phyloP scores from a whole-genome alignment of 2,888 invertebrate genomes.

The Meta bourneti region DNA sequence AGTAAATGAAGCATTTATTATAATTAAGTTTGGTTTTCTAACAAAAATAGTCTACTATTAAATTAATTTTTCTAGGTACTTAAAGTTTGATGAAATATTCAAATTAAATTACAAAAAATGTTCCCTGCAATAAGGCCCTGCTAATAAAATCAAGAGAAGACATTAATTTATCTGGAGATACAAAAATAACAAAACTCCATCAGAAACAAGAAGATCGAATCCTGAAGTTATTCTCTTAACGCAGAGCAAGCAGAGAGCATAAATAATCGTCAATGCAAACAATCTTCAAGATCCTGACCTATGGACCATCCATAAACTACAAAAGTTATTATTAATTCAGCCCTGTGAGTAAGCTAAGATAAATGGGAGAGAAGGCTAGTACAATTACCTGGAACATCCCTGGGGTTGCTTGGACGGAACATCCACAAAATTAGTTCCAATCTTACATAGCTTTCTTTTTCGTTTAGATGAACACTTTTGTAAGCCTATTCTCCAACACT shows the following conservation, averaged over 20 bases:
- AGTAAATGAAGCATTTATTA: no score
- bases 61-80: no score
- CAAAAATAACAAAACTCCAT: not conserved
- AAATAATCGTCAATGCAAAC: constrained; percentile 60
- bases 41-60: no score
- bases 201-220: not conserved
- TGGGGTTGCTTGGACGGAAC: constrained; percentile 24
- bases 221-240: not conserved
- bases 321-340: constrained; percentile 74
- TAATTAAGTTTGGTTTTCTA: no score
- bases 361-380: constrained; percentile 60
- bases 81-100: no score
- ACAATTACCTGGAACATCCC: constrained; percentile 67
- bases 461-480: not conserved
- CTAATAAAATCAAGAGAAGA: not conserved
- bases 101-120: no score
- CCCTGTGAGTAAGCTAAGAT: constrained; percentile 55
- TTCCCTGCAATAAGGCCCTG: no score
- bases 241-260: not conserved
- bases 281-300: constrained; percentile 44
- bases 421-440: constrained; percentile 59
- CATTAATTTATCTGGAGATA: not conserved
- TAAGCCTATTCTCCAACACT: not conserved
- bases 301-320: constrained; percentile 48
- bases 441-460: not conserved